These are phyloP conservation scores for Pedionomus torquatus DNA, from an alignment of 2,113 vertebrate species.

Conservation along the genomic window DNA sequence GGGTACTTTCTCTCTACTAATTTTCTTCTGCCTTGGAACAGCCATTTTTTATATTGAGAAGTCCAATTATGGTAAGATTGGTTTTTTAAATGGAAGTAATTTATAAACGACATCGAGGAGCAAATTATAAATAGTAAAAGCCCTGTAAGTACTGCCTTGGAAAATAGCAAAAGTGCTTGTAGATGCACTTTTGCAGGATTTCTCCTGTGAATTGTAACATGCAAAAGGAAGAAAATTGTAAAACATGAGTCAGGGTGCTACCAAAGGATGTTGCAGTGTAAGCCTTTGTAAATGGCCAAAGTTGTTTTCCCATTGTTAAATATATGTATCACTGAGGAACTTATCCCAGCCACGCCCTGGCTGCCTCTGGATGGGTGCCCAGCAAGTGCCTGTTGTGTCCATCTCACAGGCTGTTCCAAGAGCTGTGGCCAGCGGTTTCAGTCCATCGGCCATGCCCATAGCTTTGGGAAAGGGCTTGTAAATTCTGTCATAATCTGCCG, in stretches of 20 bases:
- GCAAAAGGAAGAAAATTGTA: background rate
- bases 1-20: background rate
- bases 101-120: conserved; percentile 12
- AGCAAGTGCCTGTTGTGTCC: background rate
- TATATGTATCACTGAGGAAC: background rate
- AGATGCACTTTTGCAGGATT: background rate
- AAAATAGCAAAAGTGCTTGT: background rate
- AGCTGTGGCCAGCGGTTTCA: accelerated
- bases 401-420: background rate
- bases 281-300: background rate
- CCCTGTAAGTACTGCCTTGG: background rate
- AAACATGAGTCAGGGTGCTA: background rate
- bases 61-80: background rate
- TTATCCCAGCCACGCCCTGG: background rate
- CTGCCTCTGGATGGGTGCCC: background rate
- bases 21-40: background rate
- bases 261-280: background rate
- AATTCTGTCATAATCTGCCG: background rate
- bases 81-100: conserved; percentile 36
- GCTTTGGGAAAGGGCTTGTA: background rate
- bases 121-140: background rate
- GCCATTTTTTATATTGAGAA: background rate
- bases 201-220: background rate
- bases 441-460: background rate
- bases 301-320: background rate